Conservation (phyloP, 2,797 vertebrate species). For the Characodon lateralis region DNA sequence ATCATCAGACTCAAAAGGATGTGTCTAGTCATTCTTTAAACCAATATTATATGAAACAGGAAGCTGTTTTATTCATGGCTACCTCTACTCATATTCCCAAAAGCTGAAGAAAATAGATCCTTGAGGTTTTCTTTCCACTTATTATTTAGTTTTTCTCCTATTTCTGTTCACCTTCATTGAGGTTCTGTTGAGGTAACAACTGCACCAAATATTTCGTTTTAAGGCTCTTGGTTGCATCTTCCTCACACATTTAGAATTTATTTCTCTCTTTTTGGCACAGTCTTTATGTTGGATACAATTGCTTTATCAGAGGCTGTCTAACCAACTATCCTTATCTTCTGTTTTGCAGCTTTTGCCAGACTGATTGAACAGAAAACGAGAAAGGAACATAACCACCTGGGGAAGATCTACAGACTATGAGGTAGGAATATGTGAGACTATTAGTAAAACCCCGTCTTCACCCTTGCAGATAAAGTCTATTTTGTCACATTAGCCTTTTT, state of each 20-base stretch:
- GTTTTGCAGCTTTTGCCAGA: background rate
- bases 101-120: too few species aligned
- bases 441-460: background rate
- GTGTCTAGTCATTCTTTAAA: background rate
- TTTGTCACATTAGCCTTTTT: background rate
- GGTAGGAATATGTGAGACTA: conserved; percentile 1
- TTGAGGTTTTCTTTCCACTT: background rate
- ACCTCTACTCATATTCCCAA: too few species aligned
- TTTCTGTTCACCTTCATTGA: too few species aligned
- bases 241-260: background rate
- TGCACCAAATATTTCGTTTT: background rate
- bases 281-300: background rate
- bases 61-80: too few species aligned
- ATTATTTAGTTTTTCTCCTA: too few species aligned
- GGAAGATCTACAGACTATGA: background rate
- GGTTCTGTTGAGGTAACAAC: background rate
- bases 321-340: background rate
- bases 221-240: background rate
- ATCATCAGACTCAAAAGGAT: background rate
- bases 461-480: background rate
- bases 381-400: background rate
- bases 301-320: background rate
- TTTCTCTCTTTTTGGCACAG: background rate
- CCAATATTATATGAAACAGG: too few species aligned
- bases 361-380: background rate